Evolutionary conservation across 2,113 vertebrate genomes (phyloP), one percentile per base, ranked within the genome.

Genomic region (Xyliphius kryptos): DNA sequence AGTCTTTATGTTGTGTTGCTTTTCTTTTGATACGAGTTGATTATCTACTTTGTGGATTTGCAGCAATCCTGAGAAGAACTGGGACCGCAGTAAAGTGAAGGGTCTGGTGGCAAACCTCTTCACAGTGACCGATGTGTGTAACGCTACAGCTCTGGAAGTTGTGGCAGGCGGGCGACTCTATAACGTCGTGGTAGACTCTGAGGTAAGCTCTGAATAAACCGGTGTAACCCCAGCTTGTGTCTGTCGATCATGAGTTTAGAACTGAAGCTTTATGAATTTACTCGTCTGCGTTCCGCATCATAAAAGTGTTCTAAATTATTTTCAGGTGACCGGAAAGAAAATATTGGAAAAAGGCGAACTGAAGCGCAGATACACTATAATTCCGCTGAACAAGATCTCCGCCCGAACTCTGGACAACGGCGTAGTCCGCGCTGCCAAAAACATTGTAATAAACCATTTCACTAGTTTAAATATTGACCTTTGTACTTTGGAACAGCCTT

Each of bases 311-410:
- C n/a, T n/a, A n/a, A n/a, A n/a, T n/a, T n/a, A n/a, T n/a, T n/a
- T n/a, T n/a, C 65, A 98, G 96, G 83, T 90, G 66, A 96, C 94
- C 1, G 94, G 92, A 56, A 95, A 94, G 78, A 94, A 92, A 70
- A 79, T 99, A 61, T 69, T 98, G 66, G 90, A 97, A 76, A 96
- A 32, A 6, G 26, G 94, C 14, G 89, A 91, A 67, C 83, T 98
- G 51, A 92, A 89, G 63, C 83, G 83, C 12, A 83, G 92, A 37
- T 95, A 91, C 60, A 97, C 96, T 51, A 91, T 98, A 76, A 97
- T 98, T 74, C 96, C 95, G 43, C 83, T 97, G 11, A 98, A 91
- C 84, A 98, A 92, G 80, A 97, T 98, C 80, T 88, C 91, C 68
- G 82, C 91, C n/a, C 88, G 69, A 5, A 89, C 88, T 43, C 67